Conservation (phyloP, 2,797 vertebrate species). For the Phrynocephalus guinanensis region DNA sequence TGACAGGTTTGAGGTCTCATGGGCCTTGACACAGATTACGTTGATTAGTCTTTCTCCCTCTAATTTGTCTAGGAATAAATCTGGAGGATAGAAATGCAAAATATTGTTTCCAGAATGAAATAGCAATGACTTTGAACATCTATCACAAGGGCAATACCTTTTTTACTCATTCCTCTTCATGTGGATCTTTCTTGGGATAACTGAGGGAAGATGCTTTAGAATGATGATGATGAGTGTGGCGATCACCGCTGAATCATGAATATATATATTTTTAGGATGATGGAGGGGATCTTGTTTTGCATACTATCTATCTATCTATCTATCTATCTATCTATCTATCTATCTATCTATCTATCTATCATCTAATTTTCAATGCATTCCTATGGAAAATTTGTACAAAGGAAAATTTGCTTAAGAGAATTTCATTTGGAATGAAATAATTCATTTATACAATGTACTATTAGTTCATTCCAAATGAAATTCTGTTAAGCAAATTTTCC, state of each 20-base stretch:
- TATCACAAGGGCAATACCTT: not conserved
- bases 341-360: no score
- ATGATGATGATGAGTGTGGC: no score
- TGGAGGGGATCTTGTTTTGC: no score
- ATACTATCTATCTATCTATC: not conserved
- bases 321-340: not conserved
- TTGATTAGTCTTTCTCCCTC: not conserved
- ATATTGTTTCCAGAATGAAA: not conserved
- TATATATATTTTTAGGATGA: no score
- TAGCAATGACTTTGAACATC: not conserved
- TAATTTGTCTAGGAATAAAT: not conserved
- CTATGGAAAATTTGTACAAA: no score
- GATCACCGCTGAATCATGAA: no score
- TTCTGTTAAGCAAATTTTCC: no score
- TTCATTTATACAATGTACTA: no score
- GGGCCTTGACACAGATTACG: not conserved
- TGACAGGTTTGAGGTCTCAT: not conserved
- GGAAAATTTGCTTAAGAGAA: no score
- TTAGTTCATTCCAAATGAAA: no score
- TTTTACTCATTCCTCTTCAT: not conserved
- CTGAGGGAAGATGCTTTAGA: not conserved
- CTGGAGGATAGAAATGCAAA: not conserved
- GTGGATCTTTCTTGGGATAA: not conserved
- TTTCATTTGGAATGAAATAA: no score
- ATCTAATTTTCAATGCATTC: no score